These are phyloP conservation scores for Netelia inedita DNA, from an alignment of 2,888 invertebrate species.

Conservation along the genomic window DNA sequence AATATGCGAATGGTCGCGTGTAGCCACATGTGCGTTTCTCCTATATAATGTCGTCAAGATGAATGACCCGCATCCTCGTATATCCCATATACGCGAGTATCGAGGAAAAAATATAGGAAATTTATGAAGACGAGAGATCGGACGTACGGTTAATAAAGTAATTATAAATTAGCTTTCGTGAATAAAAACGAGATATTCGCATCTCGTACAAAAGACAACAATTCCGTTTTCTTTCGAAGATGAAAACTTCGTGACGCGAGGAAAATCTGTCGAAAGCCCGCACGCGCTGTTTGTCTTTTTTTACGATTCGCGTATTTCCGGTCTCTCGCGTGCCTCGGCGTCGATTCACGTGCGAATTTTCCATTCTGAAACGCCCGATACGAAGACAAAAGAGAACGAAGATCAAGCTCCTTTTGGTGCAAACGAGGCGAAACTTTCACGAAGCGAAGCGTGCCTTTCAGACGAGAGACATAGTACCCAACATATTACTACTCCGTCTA, in stretches of 20 bases:
- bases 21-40: constrained; percentile 50
- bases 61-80: constrained; percentile 62
- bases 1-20: constrained; percentile 6
- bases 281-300: constrained; percentile 3
- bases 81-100: constrained; percentile 14
- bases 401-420: constrained; percentile 36
- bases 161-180: constrained; percentile 55
- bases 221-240: constrained; percentile 1
- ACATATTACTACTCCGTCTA: background rate
- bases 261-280: constrained; percentile 17
- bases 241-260: constrained; percentile 1
- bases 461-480: constrained; percentile 39
- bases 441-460: constrained; percentile 57
- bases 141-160: constrained; percentile 43
- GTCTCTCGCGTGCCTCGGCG: background rate
- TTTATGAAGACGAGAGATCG: constrained; percentile 27
- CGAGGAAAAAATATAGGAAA: constrained; percentile 28
- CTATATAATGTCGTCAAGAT: constrained; percentile 61
- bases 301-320: constrained; percentile 40
- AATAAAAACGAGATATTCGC: constrained; percentile 5
- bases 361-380: constrained; percentile 1
- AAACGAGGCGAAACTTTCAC: constrained; percentile 63
- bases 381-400: constrained; percentile 23
- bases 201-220: background rate
- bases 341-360: constrained; percentile 48